Base-by-base conservation (phyloP, 2,888 invertebrate species). In the Ischnura elegans region DNA sequence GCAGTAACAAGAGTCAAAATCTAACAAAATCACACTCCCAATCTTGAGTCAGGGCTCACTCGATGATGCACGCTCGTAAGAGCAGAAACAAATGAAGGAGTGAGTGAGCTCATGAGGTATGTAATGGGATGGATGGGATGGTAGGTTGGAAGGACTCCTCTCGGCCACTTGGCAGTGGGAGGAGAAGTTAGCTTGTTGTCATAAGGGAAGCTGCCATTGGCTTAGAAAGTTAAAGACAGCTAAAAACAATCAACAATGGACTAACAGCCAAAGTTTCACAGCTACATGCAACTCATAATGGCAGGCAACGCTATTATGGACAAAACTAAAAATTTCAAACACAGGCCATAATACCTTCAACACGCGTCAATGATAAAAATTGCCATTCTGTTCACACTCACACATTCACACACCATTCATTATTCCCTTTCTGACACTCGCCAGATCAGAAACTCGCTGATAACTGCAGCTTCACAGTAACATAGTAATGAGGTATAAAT, bases 401-500 rank as follows among this genome's bases (percentile, higher is more conserved):
- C 61, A n/a, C 90, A 90, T 90, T 90, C 90, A 90, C 61, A 43
- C 90, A 43, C 61, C 55, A 42, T 55, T 90, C 90, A 90, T 43
- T 25, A 36, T 43, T 90, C 55, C 90, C 43, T 66, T 36, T 90
- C 90, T 90, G 90, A 61, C 90, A 25, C 13, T n/a, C 13, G 90
- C 66, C 90, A 90, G 90, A 90, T 61, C 45, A 90, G 55, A 90
- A 90, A 90, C 90, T 90, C 61, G 90, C 90, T 90, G 90, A 90
- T 66, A 90, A 90, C 90, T 90, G 90, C 90, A 90, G 90, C 90
- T 90, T 66, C 90, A 90, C 66, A 90, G 90, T 90, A 90, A 90
- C 90, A 90, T 90, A 90, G 90, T 90, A 90, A 90, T 90, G 90
- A 90, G 90, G 90, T 90, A 90, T 90, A 61, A 90, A 90, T 90